These are phyloP conservation scores for Philaethria dido DNA, from an alignment of 2,888 invertebrate genomes.

Conservation along the genomic window DNA sequence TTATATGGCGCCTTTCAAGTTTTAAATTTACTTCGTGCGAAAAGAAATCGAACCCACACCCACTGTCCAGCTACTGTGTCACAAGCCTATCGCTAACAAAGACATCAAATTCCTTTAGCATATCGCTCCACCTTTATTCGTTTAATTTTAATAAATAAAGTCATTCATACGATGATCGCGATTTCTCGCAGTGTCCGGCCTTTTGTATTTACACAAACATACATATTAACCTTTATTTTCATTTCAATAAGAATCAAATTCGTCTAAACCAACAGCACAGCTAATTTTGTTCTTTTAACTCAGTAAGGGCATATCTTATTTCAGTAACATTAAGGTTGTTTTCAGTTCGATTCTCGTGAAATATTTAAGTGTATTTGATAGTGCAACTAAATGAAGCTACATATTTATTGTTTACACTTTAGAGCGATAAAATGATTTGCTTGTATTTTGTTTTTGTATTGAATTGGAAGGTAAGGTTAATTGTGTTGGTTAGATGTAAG, in stretches of 20 bases:
- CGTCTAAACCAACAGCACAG: slow-evolving; percentile 3
- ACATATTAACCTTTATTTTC: slow-evolving; percentile 32
- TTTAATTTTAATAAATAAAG: slow-evolving; percentile 66
- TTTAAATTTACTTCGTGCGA: not conserved
- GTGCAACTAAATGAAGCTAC: slow-evolving; percentile 35
- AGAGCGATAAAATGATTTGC: slow-evolving; percentile 32
- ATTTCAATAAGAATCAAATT: slow-evolving; percentile 27
- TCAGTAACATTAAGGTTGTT: not conserved
- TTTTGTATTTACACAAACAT: slow-evolving; percentile 49
- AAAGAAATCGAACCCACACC: not conserved
- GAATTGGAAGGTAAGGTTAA: slow-evolving; percentile 7
- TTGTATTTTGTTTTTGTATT: slow-evolving; percentile 15
- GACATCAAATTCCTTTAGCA: slow-evolving; percentile 42
- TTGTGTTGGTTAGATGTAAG: slow-evolving; percentile 9
- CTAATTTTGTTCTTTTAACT: slow-evolving; percentile 13
- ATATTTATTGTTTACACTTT: slow-evolving; percentile 40
- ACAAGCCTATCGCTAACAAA: slow-evolving; percentile 13
- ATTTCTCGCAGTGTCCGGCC: slow-evolving; percentile 51
- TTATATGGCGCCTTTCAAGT: too few relatives aligned
- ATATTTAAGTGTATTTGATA: slow-evolving; percentile 38
- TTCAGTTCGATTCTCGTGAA: slow-evolving; percentile 17
- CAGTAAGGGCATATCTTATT: slow-evolving; percentile 1
- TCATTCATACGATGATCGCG: slow-evolving; percentile 61
- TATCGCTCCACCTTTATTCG: slow-evolving; percentile 51
- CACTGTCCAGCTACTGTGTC: not conserved